Conservation (phyloP, 2,113 vertebrate genomes). For the Brevimyrus niger region DNA sequence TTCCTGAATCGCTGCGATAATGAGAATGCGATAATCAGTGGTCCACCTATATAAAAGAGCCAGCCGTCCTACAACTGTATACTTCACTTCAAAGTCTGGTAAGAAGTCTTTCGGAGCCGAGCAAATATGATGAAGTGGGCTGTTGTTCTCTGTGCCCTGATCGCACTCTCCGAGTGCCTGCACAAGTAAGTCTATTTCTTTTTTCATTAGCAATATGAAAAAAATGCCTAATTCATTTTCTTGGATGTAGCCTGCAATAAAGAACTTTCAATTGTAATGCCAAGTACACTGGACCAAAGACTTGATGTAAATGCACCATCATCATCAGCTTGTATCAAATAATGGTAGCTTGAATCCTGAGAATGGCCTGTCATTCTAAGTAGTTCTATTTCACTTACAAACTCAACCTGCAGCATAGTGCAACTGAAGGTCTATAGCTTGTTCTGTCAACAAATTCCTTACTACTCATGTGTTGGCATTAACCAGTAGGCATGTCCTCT, state of each 20-base stretch:
- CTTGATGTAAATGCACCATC: not conserved
- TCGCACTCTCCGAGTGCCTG: conserved; percentile 43
- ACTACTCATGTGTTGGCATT: not conserved
- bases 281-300: not conserved
- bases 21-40: not conserved
- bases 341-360: not conserved
- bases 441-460: not conserved
- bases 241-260: not conserved
- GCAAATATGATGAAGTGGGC: conserved; percentile 38
- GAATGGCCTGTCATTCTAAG: not conserved
- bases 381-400: not conserved
- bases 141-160: conserved; percentile 38
- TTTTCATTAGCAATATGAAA: not conserved
- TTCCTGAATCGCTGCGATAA: conserved; percentile 24
- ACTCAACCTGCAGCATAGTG: not conserved
- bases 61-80: not conserved
- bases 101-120: not conserved
- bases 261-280: not conserved
- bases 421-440: not conserved
- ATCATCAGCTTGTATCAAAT: not conserved
- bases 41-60: conserved; percentile 36
- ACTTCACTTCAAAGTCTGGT: not conserved
- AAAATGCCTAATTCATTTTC: not conserved
- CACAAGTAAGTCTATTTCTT: conserved; percentile 33
- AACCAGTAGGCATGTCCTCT: not conserved